Percentiles rank a stretch among this genome's conserved stretches.
These are phyloP conservation scores for Globodera ellingtonae DNA, from an alignment of 1,140 invertebrate species.

Conservation along the genomic window DNA sequence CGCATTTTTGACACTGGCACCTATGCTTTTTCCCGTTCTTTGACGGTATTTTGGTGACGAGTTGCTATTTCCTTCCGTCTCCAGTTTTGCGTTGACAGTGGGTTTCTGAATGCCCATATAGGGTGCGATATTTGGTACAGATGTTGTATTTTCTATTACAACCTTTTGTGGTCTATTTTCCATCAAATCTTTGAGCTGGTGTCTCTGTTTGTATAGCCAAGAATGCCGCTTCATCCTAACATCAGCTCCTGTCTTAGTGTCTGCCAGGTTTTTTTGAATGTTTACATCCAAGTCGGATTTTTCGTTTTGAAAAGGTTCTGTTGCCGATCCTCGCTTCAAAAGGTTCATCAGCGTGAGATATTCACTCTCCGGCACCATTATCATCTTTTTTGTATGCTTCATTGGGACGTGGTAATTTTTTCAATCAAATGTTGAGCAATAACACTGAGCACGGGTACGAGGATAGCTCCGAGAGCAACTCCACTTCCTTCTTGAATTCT, in stretches of 20 bases:
- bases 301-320: not conserved
- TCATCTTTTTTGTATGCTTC: slow-evolving; percentile 23
- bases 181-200: slow-evolving; percentile 9
- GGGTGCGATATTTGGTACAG: not conserved
- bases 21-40: no score
- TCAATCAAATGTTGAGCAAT: slow-evolving; percentile 15
- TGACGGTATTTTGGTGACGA: not conserved
- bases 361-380: slow-evolving; percentile 32
- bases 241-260: not conserved
- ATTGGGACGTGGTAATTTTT: slow-evolving; percentile 2
- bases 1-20: no score
- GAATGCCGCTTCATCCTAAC: not conserved
- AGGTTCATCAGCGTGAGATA: slow-evolving; percentile 1
- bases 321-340: not conserved
- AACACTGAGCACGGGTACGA: slow-evolving; percentile 3
- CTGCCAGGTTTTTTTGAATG: not conserved
- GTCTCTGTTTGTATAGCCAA: slow-evolving; percentile 15
- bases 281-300: not conserved
- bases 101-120: slow-evolving; percentile 7
- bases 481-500: slow-evolving; percentile 22
- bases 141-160: not conserved
- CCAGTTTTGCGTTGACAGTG: not conserved
- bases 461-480: slow-evolving; percentile 2
- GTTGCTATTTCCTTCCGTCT: not conserved
- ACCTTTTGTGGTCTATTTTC: slow-evolving; percentile 20